Base-by-base conservation (phyloP, 2,888 invertebrate species). In the Physocephala rufipes region DNA sequence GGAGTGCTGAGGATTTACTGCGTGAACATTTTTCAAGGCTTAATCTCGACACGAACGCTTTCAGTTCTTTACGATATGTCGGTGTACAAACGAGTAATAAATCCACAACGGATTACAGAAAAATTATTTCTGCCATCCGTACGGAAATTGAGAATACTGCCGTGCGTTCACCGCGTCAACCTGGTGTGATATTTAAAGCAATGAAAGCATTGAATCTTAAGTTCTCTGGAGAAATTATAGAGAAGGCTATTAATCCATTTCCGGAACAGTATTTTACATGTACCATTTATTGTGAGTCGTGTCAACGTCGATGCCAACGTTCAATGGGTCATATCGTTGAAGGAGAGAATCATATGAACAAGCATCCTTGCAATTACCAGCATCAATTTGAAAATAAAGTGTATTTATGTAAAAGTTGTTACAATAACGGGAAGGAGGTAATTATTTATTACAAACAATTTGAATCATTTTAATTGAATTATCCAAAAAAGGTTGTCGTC, bases 221-320 rank as follows among this genome's bases (percentile, higher is more conserved):
- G 84, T 93, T 93, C 80, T 91, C 89, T 77, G 91, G 91, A 2
- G 89, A 90, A 76, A 90, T 93, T 53, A 88, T 88, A 62, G 89
- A 89, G 74, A 85, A 88, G 51, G 85, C 89, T 21, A 89, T 90
- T 19, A 89, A 90, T 79, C 87, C 91, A 66, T 93, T 93, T 84
- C 91, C 93, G 45, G 92, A 93, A 79, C 91, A 93, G 81, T 93
- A 93, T 86, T 93, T 94, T 79, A 92, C 93, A 0, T 94, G 94
- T 80, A 89, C 90, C 24, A 87, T 89, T 1, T 89, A 89, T 76
- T 94, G 94, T 82, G 88, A 90, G 73, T 91, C 92, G 2, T 94
- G 94, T 84, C 88, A 87, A 67, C 86, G 86, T 67, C 87, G 90
- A 30, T 92, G 92, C 78, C 87, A 87, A 74, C 87, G 89, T 69